Evolutionary conservation across 2,888 invertebrate species (phyloP), one percentile per base, ranked within the genome.

Genomic region (Drosophila pseudotalamancana): DNA sequence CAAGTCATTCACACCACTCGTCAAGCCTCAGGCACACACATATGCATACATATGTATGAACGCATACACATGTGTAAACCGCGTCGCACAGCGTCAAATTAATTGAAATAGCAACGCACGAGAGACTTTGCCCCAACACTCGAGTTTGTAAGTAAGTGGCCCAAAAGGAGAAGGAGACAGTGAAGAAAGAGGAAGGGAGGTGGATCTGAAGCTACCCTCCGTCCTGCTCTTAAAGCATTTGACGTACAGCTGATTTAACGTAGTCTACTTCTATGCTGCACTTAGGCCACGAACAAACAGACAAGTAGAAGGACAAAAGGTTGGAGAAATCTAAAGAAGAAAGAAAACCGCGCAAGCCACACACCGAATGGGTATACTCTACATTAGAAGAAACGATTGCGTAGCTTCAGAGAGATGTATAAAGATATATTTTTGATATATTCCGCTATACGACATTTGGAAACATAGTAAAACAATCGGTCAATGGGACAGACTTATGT

Each of bases 1-100:
- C 69, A 69, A 59, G 80, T 80, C 79, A 82, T 73, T 81, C 76
- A 82, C 80, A 68, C 66, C 57, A 85, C 76, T 55, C 48, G 32
- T 34, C 43, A 29, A 27, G 37, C 39, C 42, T 29, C 16, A 29
- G 57, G 43, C 43, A 12, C 19, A 61, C 19, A 54, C 21, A 29
- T 11, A 18, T n/a, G 32, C 32, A 45, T 12, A 39, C 6, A 40
- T 8, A 27, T 11, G 27, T 3, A 37, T 16, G 16, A 40, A 35
- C 6, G 6, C 16, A 60, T 16, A 21, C 21, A 18, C n/a, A 34
- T 48, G 43, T 59, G 59, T 57, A 66, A 72, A 45, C 34, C 40
- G 68, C 67, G 67, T 45, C 49, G 51, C 69, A 63, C 35, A 29
- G 48, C 69, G 56, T 68, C 46, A 73, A 73, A 73, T 70, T 73